Evolutionary conservation across 2,797 vertebrate genomes (phyloP).

Genomic region (Poecilia picta): DNA sequence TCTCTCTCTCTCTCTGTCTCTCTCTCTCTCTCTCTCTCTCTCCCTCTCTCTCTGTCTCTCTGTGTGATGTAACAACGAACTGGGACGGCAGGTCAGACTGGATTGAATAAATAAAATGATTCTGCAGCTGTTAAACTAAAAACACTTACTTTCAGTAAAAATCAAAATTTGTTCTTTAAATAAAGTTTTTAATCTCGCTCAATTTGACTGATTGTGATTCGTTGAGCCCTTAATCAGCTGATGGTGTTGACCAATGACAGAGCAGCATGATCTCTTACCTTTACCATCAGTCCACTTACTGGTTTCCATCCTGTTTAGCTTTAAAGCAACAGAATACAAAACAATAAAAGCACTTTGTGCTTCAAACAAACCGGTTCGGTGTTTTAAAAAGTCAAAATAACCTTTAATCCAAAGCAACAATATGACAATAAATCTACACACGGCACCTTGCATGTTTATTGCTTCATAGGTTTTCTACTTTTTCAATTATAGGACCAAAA

Average conservation of each 20-base stretch:
- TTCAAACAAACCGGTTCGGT: background rate
- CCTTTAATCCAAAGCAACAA: background rate
- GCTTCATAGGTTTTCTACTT: background rate
- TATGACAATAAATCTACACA: background rate
- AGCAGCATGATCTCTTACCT: background rate
- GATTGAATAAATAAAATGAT: background rate
- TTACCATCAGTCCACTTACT: background rate
- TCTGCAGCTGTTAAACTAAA: background rate
- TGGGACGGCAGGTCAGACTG: constrained; percentile 18
- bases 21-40: background rate
- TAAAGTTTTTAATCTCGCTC: background rate
- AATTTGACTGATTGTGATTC: background rate
- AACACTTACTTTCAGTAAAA: background rate
- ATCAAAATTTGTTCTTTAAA: background rate
- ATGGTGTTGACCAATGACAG: background rate
- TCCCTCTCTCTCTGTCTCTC: too few species aligned
- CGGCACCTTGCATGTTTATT: background rate
- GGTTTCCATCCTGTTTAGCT: background rate
- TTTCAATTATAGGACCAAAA: background rate
- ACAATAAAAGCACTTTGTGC: background rate
- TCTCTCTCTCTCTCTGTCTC: too few species aligned
- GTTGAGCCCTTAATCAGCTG: background rate
- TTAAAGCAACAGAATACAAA: background rate
- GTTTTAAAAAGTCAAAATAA: background rate
- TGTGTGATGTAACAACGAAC: constrained; percentile 28